These are phyloP conservation scores for Prosapia bicincta DNA, from an alignment of 2,888 invertebrate genomes.

Conservation along the genomic window DNA sequence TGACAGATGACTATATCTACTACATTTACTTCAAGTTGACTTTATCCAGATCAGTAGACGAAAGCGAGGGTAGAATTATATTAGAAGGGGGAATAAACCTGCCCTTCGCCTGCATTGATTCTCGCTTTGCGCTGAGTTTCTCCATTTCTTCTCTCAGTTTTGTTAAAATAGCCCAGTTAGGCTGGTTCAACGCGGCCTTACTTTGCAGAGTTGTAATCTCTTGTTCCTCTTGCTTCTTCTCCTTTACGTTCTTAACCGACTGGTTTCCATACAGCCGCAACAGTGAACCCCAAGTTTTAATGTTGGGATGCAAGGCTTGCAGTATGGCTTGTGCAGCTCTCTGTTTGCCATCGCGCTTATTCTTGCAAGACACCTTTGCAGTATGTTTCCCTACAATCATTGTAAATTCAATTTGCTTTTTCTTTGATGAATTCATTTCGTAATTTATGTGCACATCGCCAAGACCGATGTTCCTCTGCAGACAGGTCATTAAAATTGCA, in stretches of 20 bases:
- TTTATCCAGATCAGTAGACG: constrained; percentile 73
- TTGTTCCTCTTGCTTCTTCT: constrained; percentile 88
- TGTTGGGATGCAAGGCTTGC: constrained; percentile 90
- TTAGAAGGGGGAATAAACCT: constrained; percentile 61
- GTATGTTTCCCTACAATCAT: constrained; percentile 93
- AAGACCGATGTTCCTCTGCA: constrained; percentile 89
- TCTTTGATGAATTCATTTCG: constrained; percentile 80
- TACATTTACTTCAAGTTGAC: constrained; percentile 7
- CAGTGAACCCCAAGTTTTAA: constrained; percentile 91
- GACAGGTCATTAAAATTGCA: constrained; percentile 86
- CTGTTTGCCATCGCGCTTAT: constrained; percentile 96
- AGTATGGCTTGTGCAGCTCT: constrained; percentile 92
- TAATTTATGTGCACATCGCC: constrained; percentile 85
- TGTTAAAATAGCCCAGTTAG: constrained; percentile 85
- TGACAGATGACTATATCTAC: too few relatives aligned
- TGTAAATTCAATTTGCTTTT: constrained; percentile 89
- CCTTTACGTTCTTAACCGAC: constrained; percentile 86
- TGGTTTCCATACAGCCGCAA: constrained; percentile 89
- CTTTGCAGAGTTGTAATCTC: constrained; percentile 88
- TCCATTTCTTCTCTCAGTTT: constrained; percentile 84
- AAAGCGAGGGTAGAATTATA: constrained; percentile 62
- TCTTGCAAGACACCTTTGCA: constrained; percentile 88
- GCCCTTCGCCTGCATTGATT: constrained; percentile 60
- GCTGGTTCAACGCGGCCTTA: constrained; percentile 84
- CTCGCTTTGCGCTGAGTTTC: constrained; percentile 53